Base-by-base conservation (phyloP, 2,888 invertebrate genomes). In the Thumatha senex region DNA sequence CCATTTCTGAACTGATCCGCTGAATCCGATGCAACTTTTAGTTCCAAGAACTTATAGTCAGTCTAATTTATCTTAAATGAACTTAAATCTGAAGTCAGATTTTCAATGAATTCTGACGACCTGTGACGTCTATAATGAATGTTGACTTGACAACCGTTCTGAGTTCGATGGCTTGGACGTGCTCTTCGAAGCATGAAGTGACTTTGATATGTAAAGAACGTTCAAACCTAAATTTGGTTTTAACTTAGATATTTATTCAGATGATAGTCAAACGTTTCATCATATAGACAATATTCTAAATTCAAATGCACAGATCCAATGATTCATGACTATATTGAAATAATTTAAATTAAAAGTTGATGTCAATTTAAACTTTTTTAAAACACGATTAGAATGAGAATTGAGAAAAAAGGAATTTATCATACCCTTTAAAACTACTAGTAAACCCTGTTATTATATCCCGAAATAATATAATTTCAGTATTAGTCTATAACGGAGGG, bases 251-350 rank as follows among this genome's bases (percentile, higher is more conserved):
- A 24, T 39, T 39, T 39, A 18, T 39, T 15, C 39, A 14, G 15
- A 18, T 8, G 7, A 39, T 15, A 5, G 11, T 39, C 18, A 15
- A 18, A n/a, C 10, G 10, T 18, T 39, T 7, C 7, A n/a, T 18
- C 15, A 18, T 24, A 38, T n/a, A n/a, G 36, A 36, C 9, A 14
- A 7, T 36, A n/a, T 14, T 8, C 30, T 11, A 52, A 43, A 56
- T 58, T 66, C 45, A 40, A 52, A 67, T 63, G 49, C 59, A 59
- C 40, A 51, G 56, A n/a, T n/a, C n/a, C n/a, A 24, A 24, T 24
- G 5, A 24, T 24, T 24, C 18, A 24, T 24, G 18, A 24, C 18
- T 24, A 24, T 5, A 24, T 24, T 5, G 5, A 24, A 24, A 24
- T 24, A 24, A 4, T 5, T 24, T 24, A 2, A 24, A 24, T 24